Conservation (phyloP, 2,797 vertebrate species). For the Zalophus californianus region DNA sequence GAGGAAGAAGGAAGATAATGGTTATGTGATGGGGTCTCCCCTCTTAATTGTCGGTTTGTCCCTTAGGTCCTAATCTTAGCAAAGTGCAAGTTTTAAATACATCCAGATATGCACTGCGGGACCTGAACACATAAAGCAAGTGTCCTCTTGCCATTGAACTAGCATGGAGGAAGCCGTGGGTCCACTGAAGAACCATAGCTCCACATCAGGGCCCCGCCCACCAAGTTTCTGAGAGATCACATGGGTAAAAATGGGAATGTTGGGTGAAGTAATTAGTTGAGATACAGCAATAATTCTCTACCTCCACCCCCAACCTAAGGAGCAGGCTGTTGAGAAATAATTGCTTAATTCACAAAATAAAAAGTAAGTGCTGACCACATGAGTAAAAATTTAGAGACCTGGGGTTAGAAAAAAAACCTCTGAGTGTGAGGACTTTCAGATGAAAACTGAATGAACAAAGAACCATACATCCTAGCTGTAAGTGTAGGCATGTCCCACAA, state of each 20-base stretch:
- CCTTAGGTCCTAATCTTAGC: background rate
- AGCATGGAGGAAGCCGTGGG: background rate
- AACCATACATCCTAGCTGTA: background rate
- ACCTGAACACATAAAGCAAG: background rate
- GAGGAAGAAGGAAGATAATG: background rate
- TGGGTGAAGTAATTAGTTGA: background rate
- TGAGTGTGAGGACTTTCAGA: background rate
- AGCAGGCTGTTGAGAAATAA: background rate
- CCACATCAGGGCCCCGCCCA: background rate
- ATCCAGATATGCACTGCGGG: background rate
- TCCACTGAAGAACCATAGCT: background rate
- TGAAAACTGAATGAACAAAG: background rate
- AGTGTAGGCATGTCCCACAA: background rate
- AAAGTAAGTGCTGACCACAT: background rate
- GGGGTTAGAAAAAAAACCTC: accelerated
- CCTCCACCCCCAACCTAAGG: background rate
- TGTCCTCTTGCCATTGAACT: background rate
- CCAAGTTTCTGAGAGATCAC: background rate
- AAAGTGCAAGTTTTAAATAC: background rate
- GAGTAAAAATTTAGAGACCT: background rate
- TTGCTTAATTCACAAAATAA: background rate
- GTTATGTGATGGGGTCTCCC: background rate
- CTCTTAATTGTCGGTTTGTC: background rate
- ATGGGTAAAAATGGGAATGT: background rate
- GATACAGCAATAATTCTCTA: background rate